Conservation (phyloP, 2,113 vertebrate genomes). For the Anthoscopus minutus region DNA sequence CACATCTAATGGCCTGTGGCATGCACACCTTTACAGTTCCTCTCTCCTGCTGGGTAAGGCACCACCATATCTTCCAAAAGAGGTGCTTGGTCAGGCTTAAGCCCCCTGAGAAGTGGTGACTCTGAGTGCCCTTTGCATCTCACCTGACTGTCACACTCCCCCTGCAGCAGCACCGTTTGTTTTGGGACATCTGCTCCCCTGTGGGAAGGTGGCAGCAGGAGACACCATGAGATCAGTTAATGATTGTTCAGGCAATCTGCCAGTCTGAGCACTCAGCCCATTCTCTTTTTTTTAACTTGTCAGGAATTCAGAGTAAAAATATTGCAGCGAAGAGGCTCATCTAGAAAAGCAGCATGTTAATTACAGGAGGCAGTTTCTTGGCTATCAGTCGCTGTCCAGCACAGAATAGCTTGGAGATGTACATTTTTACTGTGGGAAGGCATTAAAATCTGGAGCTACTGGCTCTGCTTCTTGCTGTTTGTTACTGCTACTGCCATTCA, state of each 20-base stretch:
- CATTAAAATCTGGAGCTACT: background rate
- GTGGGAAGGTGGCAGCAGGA: conserved; percentile 35
- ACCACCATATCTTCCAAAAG: background rate
- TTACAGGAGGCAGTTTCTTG: conserved; percentile 40
- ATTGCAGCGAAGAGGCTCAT: background rate
- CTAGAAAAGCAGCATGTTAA: background rate
- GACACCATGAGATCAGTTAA: background rate
- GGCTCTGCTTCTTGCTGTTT: background rate
- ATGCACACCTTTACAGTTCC: background rate
- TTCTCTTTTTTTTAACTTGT: conserved; percentile 17
- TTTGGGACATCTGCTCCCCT: conserved; percentile 21
- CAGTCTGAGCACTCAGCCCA: background rate
- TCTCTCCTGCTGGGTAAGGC: rapidly evolving
- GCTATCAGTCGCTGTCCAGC: conserved; percentile 9
- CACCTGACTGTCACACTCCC: background rate
- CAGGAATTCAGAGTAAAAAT: conserved; percentile 22
- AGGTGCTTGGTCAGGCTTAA: background rate
- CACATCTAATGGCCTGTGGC: background rate
- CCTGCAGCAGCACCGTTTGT: background rate
- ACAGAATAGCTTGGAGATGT: background rate
- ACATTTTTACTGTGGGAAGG: background rate
- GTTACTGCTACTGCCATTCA: background rate
- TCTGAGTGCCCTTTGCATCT: background rate
- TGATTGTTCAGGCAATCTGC: conserved; percentile 47
- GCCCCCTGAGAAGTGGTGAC: background rate